Base-by-base conservation (phyloP, 1,140 invertebrate genomes). In the Thaumetopoea pityocampa region DNA sequence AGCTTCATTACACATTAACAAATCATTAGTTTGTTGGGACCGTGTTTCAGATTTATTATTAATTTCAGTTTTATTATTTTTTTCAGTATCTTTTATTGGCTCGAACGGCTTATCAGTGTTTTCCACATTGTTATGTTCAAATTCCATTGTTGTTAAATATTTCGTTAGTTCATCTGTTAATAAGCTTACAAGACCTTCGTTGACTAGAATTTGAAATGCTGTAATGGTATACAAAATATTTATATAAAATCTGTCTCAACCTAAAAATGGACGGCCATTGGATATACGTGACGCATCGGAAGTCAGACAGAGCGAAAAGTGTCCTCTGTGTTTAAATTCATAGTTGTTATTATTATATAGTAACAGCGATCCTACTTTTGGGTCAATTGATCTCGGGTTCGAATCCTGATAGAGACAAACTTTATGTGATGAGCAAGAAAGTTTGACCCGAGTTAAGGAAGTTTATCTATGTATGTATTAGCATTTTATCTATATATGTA, bases 191-290 rank as follows among this genome's bases (percentile, higher is more conserved):
- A 86, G 67, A 6, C 81, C 78, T 64, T 80, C 70, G 29, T 73
- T 67, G 14, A 81, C 57, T 3, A 85, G 61, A 34, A 82, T 74
- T 64, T 81, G 77, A 35, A 85, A 81, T 48, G 78, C 80, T 84
- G 51, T 22, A 68, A n/a, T n/a, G 64, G 44, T 38, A 43, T 19
- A 24, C 33, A 27, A 48, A 43, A 28, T 17, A 42, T 28, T 29
- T 24, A 28, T 29, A 30, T 17, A 38, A 32, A 8, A 22, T 24
- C 7, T n/a, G 8, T 32, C 16, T 16, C 7, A 11, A 24, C 12
- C 3, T 28, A 23, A 8, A 3, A n/a, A 5, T 23, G 7, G 3
- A 23, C 9, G 9, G 3, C 9, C n/a, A 23, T 3, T 4, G 2
- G 7, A 23, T n/a, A n/a, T n/a, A n/a, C n/a, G n/a, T n/a, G n/a